Evolutionary conservation across 64 coral and sea anemone genomes (phyloP).

Genomic region (Actinia equina): DNA sequence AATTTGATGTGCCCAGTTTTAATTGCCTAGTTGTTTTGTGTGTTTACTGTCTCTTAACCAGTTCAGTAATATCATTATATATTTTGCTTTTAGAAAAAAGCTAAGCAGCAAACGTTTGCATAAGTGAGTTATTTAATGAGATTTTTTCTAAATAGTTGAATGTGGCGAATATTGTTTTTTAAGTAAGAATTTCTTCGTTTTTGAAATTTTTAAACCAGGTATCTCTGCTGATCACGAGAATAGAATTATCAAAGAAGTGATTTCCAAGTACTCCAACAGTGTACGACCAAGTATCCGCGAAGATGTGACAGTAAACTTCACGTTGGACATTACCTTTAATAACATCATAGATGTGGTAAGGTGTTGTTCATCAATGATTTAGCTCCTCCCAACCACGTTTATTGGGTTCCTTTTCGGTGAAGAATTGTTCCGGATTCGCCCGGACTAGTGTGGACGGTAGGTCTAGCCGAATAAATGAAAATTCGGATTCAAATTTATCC

Average conservation of each 20-base stretch:
- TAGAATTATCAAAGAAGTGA: conserved; percentile 35
- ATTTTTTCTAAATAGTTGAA: neutral
- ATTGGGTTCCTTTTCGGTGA: too few relatives aligned
- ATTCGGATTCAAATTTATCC: too few relatives aligned
- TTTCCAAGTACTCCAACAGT: conserved; percentile 43
- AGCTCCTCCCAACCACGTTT: too few relatives aligned
- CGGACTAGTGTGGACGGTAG: too few relatives aligned
- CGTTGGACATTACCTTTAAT: conserved; percentile 67
- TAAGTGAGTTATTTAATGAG: neutral
- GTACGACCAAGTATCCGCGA: conserved; percentile 31
- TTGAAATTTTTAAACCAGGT: neutral
- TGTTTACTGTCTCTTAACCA: neutral
- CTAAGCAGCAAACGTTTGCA: neutral
- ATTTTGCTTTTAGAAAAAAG: neutral
- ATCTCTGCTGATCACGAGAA: conserved; percentile 29
- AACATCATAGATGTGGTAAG: conserved; percentile 76
- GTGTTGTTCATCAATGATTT: too few relatives aligned
- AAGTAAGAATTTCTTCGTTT: neutral
- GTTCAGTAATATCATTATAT: too few relatives aligned
- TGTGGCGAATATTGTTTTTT: neutral
- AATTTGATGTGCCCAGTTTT: too few relatives aligned
- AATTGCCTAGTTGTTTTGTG: neutral
- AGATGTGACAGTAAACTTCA: conserved; percentile 34
- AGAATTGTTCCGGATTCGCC: too few relatives aligned
- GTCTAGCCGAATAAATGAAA: too few relatives aligned